phyloP scores from a whole-genome alignment of 1,140 invertebrate genomes.

The Chironomus striatipennis region DNA sequence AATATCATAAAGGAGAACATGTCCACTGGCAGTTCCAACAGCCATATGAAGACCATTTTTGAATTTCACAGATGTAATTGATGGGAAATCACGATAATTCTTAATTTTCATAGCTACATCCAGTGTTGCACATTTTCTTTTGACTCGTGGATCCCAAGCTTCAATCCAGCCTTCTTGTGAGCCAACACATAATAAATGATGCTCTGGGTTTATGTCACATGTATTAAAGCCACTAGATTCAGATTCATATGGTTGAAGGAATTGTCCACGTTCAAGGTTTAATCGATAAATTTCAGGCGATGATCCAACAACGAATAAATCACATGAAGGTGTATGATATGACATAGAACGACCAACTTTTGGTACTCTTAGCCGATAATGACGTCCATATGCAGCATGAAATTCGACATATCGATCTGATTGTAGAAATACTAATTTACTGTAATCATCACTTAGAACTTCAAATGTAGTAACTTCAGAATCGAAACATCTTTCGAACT shows the following conservation, averaged over 20 bases:
- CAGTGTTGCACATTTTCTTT: conserved; percentile 64
- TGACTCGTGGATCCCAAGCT: conserved; percentile 87
- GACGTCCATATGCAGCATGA: conserved; percentile 84
- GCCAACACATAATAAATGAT: conserved; percentile 80
- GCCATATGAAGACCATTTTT: conserved; percentile 76
- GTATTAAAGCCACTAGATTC: conserved; percentile 72
- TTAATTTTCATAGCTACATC: conserved; percentile 70
- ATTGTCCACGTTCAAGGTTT: conserved; percentile 92
- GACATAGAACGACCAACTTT: conserved; percentile 91
- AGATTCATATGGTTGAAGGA: conserved; percentile 73
- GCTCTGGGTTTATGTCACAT: conserved; percentile 78
- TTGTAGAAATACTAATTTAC: conserved; percentile 74
- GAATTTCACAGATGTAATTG: conserved; percentile 69
- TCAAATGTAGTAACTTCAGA: conserved; percentile 86
- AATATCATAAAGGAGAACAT: conserved; percentile 91
- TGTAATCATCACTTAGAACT: conserved; percentile 81
- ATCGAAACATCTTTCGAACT: conserved; percentile 98
- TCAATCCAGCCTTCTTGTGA: conserved; percentile 89
- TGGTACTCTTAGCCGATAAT: conserved; percentile 86
- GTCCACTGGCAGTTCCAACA: conserved; percentile 88
- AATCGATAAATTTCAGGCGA: conserved; percentile 85
- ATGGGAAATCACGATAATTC: conserved; percentile 36
- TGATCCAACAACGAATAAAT: conserved; percentile 84
- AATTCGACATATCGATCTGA: conserved; percentile 90
- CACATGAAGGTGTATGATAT: conserved; percentile 84